Percentiles rank a stretch among this genome's conserved stretches.
These are phyloP conservation scores for Augochlora pura DNA, from an alignment of 1,140 invertebrate genomes.

Conservation along the genomic window DNA sequence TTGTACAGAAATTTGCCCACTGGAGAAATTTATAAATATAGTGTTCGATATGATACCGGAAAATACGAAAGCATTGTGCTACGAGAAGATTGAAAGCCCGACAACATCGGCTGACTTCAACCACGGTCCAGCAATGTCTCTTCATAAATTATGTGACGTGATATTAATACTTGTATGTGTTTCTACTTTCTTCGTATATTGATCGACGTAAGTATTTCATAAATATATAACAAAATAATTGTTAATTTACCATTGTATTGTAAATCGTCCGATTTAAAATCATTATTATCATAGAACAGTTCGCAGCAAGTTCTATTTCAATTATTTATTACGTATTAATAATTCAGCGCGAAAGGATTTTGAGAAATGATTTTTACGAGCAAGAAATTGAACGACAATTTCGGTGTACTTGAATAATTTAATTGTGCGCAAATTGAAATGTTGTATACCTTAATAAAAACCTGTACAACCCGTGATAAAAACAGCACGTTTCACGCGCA, in stretches of 20 bases:
- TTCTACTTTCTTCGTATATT: not conserved
- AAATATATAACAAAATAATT: not conserved
- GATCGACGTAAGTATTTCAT: not conserved
- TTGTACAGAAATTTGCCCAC: slow-evolving; percentile 62
- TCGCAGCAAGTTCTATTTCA: not conserved
- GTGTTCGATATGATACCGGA: slow-evolving; percentile 43
- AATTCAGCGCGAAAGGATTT: no score
- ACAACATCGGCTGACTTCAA: no score
- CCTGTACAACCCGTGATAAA: not conserved
- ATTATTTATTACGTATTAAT: no score
- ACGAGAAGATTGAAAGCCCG: no score
- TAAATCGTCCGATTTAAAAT: not conserved
- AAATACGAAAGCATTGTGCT: slow-evolving; percentile 52
- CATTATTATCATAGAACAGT: not conserved
- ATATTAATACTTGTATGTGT: not conserved
- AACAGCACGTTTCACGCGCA: no score
- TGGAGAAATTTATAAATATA: slow-evolving; percentile 52
- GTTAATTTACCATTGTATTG: not conserved
- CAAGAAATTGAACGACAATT: no score
- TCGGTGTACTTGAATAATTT: no score
- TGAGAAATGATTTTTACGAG: no score
- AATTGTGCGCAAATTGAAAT: no score
- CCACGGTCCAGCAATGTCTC: no score
- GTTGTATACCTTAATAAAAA: not conserved
- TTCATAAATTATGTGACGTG: not conserved